These are phyloP conservation scores for Himantopus leucocephalus DNA, from an alignment of 2,113 vertebrate species.

Conservation along the genomic window DNA sequence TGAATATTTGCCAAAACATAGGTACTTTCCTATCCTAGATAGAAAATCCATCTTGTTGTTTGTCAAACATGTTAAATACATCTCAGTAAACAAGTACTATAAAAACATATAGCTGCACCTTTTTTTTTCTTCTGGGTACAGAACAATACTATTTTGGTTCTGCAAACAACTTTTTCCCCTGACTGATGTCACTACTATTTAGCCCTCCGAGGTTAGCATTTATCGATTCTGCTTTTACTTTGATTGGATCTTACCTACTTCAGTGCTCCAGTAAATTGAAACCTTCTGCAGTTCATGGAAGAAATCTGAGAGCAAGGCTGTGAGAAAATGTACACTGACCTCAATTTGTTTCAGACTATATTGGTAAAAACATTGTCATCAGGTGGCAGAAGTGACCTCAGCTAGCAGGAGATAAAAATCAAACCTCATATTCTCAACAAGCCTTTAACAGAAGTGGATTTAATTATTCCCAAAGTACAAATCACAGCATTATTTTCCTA, in stretches of 20 bases:
- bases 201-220: conserved; percentile 70
- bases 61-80: conserved; percentile 14
- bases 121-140: conserved; percentile 17
- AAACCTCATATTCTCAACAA: not conserved
- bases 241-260: conserved; percentile 80
- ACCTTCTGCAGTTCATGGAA: conserved; percentile 77
- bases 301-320: conserved; percentile 70
- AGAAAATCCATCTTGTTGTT: not conserved
- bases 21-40: not conserved
- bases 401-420: conserved; percentile 51
- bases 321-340: conserved; percentile 76
- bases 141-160: conserved; percentile 40
- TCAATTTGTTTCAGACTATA: conserved; percentile 75
- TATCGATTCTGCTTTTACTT: conserved; percentile 80
- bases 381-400: conserved; percentile 61
- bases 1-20: not conserved
- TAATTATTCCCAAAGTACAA: not conserved
- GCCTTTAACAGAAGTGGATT: not conserved
- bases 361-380: conserved; percentile 71
- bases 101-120: not conserved
- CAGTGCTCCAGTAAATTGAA: conserved; percentile 79
- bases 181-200: conserved; percentile 72
- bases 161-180: conserved; percentile 57
- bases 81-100: conserved; percentile 29
- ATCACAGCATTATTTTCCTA: not conserved